Percentiles rank a stretch among this genome's conserved stretches.
These are phyloP conservation scores for Tychaedon coryphoeus DNA, from an alignment of 2,113 vertebrate genomes.

Conservation along the genomic window DNA sequence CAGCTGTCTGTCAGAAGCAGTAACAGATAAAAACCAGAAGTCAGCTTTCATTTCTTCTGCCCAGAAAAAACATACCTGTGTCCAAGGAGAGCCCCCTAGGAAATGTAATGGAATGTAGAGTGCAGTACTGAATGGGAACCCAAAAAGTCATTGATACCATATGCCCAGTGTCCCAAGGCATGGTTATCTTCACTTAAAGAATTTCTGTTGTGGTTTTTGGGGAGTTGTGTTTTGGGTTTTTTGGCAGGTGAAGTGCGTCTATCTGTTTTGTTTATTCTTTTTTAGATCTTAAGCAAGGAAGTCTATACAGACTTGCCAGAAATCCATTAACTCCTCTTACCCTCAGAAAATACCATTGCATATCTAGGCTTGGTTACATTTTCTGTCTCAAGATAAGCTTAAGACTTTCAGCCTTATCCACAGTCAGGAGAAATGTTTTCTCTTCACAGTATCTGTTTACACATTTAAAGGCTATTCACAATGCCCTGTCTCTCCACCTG, in stretches of 20 bases:
- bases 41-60: neutral
- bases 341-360: neutral
- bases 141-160: neutral
- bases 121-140: neutral
- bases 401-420: neutral
- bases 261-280: neutral
- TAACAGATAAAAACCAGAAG: neutral
- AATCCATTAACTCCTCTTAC: neutral
- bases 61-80: neutral
- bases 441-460: neutral
- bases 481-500: neutral
- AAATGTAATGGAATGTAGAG: neutral
- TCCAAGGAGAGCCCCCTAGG: neutral
- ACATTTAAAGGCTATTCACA: neutral
- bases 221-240: neutral
- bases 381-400: neutral
- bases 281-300: neutral
- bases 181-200: neutral
- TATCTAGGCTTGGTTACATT: neutral
- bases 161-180: neutral
- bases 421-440: neutral
- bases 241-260: rapidly evolving
- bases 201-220: neutral
- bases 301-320: neutral
- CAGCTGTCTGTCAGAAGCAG: neutral